Evolutionary conservation across 2,888 invertebrate species (phyloP), one percentile per base, ranked within the genome.

Genomic region (Eurytoma californica): DNA sequence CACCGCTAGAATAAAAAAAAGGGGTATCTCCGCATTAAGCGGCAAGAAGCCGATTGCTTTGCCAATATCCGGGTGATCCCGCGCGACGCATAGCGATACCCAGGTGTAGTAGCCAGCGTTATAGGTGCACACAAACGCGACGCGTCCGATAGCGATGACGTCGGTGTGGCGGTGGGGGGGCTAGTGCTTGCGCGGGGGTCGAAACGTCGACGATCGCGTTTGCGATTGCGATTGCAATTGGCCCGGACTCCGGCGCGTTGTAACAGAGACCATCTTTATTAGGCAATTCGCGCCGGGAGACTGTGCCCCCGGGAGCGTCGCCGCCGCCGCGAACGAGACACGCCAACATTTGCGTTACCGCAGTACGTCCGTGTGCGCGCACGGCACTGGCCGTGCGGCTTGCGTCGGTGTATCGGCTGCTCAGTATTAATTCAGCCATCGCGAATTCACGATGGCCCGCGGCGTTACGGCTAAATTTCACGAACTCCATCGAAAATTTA

Each of bases 251-350:
- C 5, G 14, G 28, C 14, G 65, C 28, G 9, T 9, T 53, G 77
- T 66, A 70, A 77, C 69, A 58, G 61, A 30, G 63, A 63, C 20
- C 63, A 57, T 80, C 80, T 68, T 76, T 80, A 80, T 80, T 80
- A 76, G 72, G 72, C 72, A 72, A 80, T 80, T 76, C 76, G 63
- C 70, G 66, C 66, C 5, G 68, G 63, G 67, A 53, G 67, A 63
- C 72, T 24, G 76, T 24, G 65, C 75, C 79, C 75, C 14, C 2
- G 79, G 79, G 70, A 79, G 51, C 47, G 14, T 4, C 13, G n/a
- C 55, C 58, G 30, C 28, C 20, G 18, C 18, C 30, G 14, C 61
- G 49, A 16, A 49, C 39, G 39, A 39, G 39, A 39, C 39, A 39
- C 53, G 53, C 53, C 53, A n/a, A 53, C 53, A 53, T 53, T 53